phyloP scores from a whole-genome alignment of 2,888 invertebrate species.

The Lasius platythorax region DNA sequence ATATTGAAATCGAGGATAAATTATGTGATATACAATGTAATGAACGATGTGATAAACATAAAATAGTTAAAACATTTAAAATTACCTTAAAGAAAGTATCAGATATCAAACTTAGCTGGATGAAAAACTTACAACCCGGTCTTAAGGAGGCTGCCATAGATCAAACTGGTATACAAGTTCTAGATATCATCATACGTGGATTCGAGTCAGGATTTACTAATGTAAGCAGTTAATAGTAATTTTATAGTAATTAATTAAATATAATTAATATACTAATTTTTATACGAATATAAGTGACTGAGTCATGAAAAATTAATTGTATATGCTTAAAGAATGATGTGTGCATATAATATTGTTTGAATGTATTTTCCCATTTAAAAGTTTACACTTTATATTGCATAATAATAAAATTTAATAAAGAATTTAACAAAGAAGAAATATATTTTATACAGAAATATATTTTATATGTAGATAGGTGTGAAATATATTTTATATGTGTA shows the following conservation, averaged over 20 bases:
- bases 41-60: constrained; percentile 52
- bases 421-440: not conserved
- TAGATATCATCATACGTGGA: constrained; percentile 93
- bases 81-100: constrained; percentile 88
- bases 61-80: constrained; percentile 80
- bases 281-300: not conserved
- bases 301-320: not conserved
- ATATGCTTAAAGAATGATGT: not conserved
- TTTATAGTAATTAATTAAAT: not conserved
- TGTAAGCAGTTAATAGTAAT: constrained; percentile 63
- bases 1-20: constrained; percentile 82
- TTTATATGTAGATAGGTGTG: too few relatives aligned
- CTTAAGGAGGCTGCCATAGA: constrained; percentile 87
- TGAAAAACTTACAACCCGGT: constrained; percentile 87
- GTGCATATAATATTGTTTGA: not conserved
- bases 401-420: not conserved
- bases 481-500: not conserved
- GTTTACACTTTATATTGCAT: not conserved
- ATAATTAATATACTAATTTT: not conserved
- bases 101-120: constrained; percentile 87
- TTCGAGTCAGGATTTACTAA: constrained; percentile 86
- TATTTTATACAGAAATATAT: too few relatives aligned
- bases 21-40: constrained; percentile 69
- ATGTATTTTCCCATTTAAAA: not conserved
- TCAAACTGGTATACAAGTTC: constrained; percentile 90